Evolutionary conservation across 2,888 invertebrate genomes (phyloP), one percentile per base, ranked within the genome.

Genomic region (Andrena trimmerana): DNA sequence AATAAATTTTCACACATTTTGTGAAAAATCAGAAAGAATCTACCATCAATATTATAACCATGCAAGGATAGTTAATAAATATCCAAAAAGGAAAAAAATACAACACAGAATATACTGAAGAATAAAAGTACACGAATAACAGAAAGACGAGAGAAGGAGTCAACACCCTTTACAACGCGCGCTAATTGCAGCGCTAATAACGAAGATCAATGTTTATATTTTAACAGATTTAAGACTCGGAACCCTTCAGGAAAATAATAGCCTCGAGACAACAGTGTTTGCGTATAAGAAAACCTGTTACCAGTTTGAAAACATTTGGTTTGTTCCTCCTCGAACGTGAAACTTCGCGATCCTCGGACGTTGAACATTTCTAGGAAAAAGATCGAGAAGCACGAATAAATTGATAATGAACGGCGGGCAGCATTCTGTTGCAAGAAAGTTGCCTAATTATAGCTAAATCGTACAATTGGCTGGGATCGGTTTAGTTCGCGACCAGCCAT

Each of bases 361-460:
- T 54, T 72, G 24, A 16, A n/a, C 36, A 70, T 65, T 70, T 36
- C 13, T 42, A n/a, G 27, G 0, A 33, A 2, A 13, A 2, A 29
- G 31, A 13, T n/a, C 42, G 20, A 10, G 10, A 52, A 31, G 31
- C 57, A 42, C 31, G n/a, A 13, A 7, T 42, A 65, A 50, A 79
- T 80, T 59, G 70, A 60, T 60, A 81, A 80, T 60, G 66, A 80
- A 81, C 71, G 27, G 52, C 42, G 42, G 54, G 54, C 54, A 70
- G 63, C 68, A 48, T 42, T 67, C 50, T 31, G 54, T 57, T 20
- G 54, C 57, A 42, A 16, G 52, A 36, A 80, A 80, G 52, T 80
- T 80, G 65, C 59, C 81, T 80, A 80, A 80, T 80, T 80, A 81
- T 60, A 59, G 71, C 81, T 60, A 59, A 81, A 80, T 71, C 71